Evolutionary conservation across 2,113 vertebrate species (phyloP), one percentile per base, ranked within the genome.

Genomic region (Nesospiza acunhae): DNA sequence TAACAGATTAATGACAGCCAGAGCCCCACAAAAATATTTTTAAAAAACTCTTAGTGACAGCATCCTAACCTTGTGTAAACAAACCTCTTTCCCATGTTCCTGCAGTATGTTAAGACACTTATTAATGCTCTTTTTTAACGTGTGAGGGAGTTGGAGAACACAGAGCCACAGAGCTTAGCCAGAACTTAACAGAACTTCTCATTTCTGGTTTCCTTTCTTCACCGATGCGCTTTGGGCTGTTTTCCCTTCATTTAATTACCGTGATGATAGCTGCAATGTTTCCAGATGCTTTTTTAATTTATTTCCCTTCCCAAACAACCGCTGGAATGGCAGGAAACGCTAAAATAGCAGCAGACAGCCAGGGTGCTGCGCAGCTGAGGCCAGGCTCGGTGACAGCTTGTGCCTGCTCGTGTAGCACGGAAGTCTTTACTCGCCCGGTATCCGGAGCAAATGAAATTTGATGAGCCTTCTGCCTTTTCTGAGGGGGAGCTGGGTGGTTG

Each of bases 191-290:
- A 84, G 67, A 70, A 72, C 58, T 68, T 67, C 1, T 4, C 3
- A 1, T 44, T 80, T 88, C 87, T 80, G 39, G 11, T 77, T 87
- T 83, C 67, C 49, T 64, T 72, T 83, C 67, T 79, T 70, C 3
- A 8, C 0, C 0, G 68, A 55, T 84, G 44, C 47, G 28, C 47
- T 94, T 80, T 47, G 63, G 67, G 72, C 87, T 74, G 79, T 81
- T 93, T 88, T 79, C 64, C 60, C 82, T 89, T 94, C 67, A 59
- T 89, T 93, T 91, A 35, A 77, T 91, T 70, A 83, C 68, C 11
- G 1, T 35, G 47, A 52, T 67, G 92, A 63, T 93, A 90, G 69
- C 88, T 81, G 72, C 75, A 68, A 35, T 16, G 8, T 92, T 94
- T 96, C 85, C 90, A 93, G 88, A 67, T 94, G 82, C 64, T 86